Conservation (phyloP, 2,888 invertebrate genomes). For the Pediacus dermestoides region DNA sequence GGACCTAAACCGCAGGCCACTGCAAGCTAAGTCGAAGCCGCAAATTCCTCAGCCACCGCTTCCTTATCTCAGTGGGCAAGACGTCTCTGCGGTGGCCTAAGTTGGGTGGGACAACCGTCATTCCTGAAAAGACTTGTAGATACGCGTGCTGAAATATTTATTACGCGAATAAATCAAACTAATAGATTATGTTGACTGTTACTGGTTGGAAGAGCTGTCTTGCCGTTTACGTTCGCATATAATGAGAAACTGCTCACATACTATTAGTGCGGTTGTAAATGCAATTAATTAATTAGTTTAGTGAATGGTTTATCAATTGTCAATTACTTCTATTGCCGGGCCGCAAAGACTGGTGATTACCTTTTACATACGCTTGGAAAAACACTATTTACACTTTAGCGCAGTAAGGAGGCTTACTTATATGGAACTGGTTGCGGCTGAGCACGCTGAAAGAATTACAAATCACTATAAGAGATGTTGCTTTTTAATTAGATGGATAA, state of each 20-base stretch:
- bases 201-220: constrained; percentile 20
- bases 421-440: constrained; percentile 38
- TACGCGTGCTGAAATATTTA: constrained; percentile 35
- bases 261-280: constrained; percentile 33
- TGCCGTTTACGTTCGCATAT: constrained; percentile 34
- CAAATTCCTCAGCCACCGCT: constrained; percentile 34
- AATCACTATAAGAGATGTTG: constrained; percentile 25
- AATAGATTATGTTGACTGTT: constrained; percentile 21
- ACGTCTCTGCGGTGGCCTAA: constrained; percentile 17
- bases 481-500: constrained; percentile 47
- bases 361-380: constrained; percentile 43
- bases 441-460: constrained; percentile 42
- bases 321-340: constrained; percentile 44
- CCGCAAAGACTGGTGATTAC: constrained; percentile 33
- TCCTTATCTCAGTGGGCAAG: constrained; percentile 30
- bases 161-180: constrained; percentile 34
- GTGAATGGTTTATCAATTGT: constrained; percentile 46
- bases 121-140: constrained; percentile 24
- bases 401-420: constrained; percentile 40
- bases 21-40: constrained; percentile 23
- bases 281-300: constrained; percentile 49
- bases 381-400: constrained; percentile 48
- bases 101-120: constrained; percentile 23
- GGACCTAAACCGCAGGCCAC: constrained; percentile 23
- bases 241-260: constrained; percentile 38